Base-by-base conservation (phyloP, 2,888 invertebrate species). In the Parnassius mnemosyne region DNA sequence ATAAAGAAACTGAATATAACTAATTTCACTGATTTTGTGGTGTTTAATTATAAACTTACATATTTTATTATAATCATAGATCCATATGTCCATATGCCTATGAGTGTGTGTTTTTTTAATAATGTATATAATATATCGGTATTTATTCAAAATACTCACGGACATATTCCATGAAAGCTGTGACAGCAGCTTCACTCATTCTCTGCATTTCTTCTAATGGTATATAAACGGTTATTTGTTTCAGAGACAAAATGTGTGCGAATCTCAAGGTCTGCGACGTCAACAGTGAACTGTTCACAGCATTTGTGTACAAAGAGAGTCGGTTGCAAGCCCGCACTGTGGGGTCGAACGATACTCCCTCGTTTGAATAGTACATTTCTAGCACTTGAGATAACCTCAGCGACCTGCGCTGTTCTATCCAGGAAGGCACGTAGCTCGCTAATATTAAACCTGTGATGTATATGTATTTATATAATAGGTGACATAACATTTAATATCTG, bases 341-440 rank as follows among this genome's bases (percentile, higher is more conserved):
- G 0, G 85, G 78, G 34, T 94, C 89, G 70, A 93, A 93, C 0
- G 92, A 91, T 1, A 93, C 84, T 0, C 94, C 94, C 63, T 92
- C 89, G 66, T 92, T 84, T 0, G 94, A 94, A 73, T 95, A 95
- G 76, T 94, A 95, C 94, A 94, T 94, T 65, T 94, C 94, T 52
- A 95, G 78, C 12, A 94, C 75, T 83, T 94, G 94, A 1, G 94
- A 94, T 1, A 94, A 80, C 12, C 93, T 85, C 25, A 94, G 78
- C 20, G 92, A 85, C 7, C 87, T 81, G 52, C 93, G 80, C 62
- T 87, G 83, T 59, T 86, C 81, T 5, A 89, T 74, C 94, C 94
- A 94, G 44, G 77, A 77, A 12, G 89, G 82, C 13, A 93, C 74
- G 71, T 92, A 82, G 49, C 83, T 85, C 0, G 93, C 87, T 63